These are phyloP conservation scores for Zosterops pallidus DNA, from an alignment of 2,113 vertebrate genomes.

Conservation along the genomic window DNA sequence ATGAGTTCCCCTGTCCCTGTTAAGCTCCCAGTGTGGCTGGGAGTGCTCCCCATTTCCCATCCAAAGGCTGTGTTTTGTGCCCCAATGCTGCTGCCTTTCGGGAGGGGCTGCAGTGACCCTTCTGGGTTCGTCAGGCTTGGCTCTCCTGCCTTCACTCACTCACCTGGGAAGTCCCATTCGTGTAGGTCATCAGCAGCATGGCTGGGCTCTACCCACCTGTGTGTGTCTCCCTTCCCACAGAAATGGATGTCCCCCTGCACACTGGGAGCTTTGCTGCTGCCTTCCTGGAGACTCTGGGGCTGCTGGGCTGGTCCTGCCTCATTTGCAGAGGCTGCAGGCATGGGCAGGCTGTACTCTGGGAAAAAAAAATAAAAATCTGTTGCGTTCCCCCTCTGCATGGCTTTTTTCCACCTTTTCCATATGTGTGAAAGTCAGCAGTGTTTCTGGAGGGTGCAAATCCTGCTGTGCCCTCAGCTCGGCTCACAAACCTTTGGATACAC, in stretches of 20 bases:
- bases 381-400: background rate
- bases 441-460: background rate
- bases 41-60: fast-evolving
- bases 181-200: background rate
- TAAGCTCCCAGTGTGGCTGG: background rate
- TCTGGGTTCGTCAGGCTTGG: background rate
- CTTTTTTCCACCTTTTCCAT: background rate
- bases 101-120: background rate
- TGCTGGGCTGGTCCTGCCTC: background rate
- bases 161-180: fast-evolving
- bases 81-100: fast-evolving
- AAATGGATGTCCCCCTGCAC: background rate
- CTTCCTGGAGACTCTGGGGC: background rate
- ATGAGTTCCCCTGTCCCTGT: background rate
- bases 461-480: fast-evolving
- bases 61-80: background rate
- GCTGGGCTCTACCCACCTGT: background rate
- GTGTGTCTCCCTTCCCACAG: background rate
- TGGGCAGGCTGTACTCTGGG: background rate
- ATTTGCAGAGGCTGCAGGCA: fast-evolving
- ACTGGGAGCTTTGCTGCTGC: background rate
- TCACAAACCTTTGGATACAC: background rate
- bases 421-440: background rate
- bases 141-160: background rate
- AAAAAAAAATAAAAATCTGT: background rate